A percentile compares a stretch with the other conserved stretches of the same genome.
These are phyloP conservation scores for Intellagama lesueurii DNA, from an alignment of 2,797 vertebrate genomes.

Conservation along the genomic window DNA sequence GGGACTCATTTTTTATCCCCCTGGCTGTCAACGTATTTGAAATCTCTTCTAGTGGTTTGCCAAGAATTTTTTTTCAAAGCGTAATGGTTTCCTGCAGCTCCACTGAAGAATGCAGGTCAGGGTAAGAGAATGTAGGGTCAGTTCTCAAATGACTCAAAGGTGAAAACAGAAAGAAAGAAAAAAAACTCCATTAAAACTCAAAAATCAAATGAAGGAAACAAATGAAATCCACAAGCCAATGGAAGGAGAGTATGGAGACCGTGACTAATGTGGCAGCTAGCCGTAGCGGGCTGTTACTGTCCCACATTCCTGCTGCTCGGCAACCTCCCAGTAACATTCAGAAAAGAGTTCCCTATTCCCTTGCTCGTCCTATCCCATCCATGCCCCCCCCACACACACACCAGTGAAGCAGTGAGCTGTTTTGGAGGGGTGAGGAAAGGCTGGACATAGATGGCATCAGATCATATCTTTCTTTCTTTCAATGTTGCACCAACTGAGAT, in stretches of 20 bases:
- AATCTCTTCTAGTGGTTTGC: slow-evolving; percentile 20
- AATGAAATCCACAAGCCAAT: neutral
- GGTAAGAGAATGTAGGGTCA: slow-evolving; percentile 8
- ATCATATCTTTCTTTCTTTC: neutral
- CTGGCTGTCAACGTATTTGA: slow-evolving; percentile 28
- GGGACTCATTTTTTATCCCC: slow-evolving; percentile 10
- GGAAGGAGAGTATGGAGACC: neutral
- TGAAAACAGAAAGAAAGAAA: slow-evolving; percentile 36
- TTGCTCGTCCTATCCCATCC: neutral
- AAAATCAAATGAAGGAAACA: slow-evolving; percentile 4
- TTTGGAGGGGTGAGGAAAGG: neutral
- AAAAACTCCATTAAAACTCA: neutral
- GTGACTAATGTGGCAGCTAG: neutral
- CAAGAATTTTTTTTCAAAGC: slow-evolving; percentile 3
- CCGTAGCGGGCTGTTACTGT: neutral
- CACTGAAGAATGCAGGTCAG: neutral
- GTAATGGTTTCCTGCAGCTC: slow-evolving; percentile 2
- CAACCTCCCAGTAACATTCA: neutral
- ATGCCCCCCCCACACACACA: no score
- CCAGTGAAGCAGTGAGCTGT: neutral
- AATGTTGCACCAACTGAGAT: neutral
- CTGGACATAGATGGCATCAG: neutral
- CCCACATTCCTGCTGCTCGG: neutral
- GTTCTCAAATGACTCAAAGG: slow-evolving; percentile 33
- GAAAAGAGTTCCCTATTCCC: neutral